These are phyloP conservation scores for Sweltsa coloradensis DNA, from an alignment of 1,140 invertebrate genomes.

Conservation along the genomic window DNA sequence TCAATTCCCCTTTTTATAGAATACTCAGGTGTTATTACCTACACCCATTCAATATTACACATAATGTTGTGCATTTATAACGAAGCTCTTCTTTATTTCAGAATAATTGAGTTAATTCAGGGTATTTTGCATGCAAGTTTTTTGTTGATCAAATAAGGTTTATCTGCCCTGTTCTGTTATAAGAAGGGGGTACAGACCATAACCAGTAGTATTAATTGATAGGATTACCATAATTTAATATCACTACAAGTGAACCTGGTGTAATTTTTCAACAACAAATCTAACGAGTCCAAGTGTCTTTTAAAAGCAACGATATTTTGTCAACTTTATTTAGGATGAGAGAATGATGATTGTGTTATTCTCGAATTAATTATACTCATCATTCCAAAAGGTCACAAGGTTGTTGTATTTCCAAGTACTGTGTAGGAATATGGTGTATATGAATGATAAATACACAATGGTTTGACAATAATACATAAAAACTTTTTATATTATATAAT, in stretches of 20 bases:
- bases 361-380: conserved; percentile 5
- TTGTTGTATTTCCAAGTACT: conserved; percentile 6
- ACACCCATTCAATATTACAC: background rate
- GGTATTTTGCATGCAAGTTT: too few species aligned
- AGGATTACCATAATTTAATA: background rate
- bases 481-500: conserved; percentile 6
- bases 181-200: too few species aligned
- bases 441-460: conserved; percentile 5
- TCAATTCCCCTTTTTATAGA: background rate
- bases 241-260: background rate
- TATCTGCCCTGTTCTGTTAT: too few species aligned
- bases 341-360: conserved; percentile 6
- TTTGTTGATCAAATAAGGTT: too few species aligned
- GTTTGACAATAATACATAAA: conserved; percentile 11
- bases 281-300: conserved; percentile 1
- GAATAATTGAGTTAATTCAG: conserved; percentile 2
- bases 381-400: conserved; percentile 5
- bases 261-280: conserved; percentile 1
- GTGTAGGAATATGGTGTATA: conserved; percentile 12
- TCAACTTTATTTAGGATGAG: background rate
- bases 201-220: background rate
- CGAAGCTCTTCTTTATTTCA: conserved; percentile 9
- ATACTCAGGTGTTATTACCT: background rate
- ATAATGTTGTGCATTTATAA: background rate
- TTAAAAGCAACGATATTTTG: conserved; percentile 3